Evolutionary conservation across 2,888 invertebrate genomes (phyloP).

Genomic region (Phyto melanocephala): DNA sequence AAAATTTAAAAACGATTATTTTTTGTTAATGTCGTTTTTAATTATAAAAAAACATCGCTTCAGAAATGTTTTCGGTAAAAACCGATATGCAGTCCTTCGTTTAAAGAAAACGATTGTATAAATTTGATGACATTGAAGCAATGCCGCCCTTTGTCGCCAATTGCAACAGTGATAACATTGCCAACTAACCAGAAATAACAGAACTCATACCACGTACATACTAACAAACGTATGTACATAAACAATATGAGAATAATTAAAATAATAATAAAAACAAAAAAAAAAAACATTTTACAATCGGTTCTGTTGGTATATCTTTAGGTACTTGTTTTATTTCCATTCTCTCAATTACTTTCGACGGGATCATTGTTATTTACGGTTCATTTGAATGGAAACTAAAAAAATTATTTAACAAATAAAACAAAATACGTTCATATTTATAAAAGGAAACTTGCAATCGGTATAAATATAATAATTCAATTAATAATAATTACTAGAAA

Average conservation of each 20-base stretch:
- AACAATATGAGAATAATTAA: conserved; percentile 15
- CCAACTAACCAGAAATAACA: conserved; percentile 10
- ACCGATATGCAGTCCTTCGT: too few species aligned
- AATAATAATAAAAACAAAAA: not conserved
- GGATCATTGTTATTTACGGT: conserved; percentile 39
- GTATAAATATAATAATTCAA: not conserved
- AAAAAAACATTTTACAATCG: conserved; percentile 17
- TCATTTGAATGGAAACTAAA: not conserved
- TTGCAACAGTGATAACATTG: conserved; percentile 32
- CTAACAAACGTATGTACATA: not conserved
- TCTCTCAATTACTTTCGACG: conserved; percentile 54
- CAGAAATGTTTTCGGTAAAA: too few species aligned
- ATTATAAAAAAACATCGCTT: too few species aligned
- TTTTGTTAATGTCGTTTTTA: too few species aligned
- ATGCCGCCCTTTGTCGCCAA: conserved; percentile 25
- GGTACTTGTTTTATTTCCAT: conserved; percentile 48
- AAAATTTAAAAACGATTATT: too few species aligned
- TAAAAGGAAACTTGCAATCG: not conserved
- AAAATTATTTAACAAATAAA: not conserved
- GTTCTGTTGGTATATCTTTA: conserved; percentile 10
- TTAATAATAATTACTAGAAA: not conserved
- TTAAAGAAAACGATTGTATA: not conserved
- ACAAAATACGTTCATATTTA: not conserved
- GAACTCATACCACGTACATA: not conserved
- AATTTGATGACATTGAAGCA: conserved; percentile 38